Base-by-base conservation (phyloP, 2,797 vertebrate genomes). In the Sparidentex hasta region DNA sequence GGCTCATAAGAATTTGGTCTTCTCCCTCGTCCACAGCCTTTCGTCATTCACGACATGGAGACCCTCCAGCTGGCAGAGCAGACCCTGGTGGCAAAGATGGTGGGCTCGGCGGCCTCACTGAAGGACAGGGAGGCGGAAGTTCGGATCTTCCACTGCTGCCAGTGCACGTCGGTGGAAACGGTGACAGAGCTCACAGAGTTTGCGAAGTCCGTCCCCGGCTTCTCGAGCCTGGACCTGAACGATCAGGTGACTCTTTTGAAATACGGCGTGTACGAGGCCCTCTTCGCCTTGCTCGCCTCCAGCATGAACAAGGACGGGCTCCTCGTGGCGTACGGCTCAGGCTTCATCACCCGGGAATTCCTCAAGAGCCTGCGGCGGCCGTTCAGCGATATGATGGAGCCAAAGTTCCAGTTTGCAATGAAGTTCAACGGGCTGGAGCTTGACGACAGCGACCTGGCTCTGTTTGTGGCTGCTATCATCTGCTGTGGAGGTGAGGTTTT, bases 251-350 rank as follows among this genome's bases (percentile, higher is more conserved):
- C 98, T 0, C 89, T 99, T 46, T 80, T 99, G 55, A 99, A 99
- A 74, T 99, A 99, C 0, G 98, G 98, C 0, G 98, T 99, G 25
- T 95, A 99, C 6, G 98, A 99, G 92, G 97, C 98, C 65, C 96
- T 99, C 59, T 99, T 99, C 59, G 96, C 98, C 41, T 96, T 99
- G 96, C 86, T 99, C 77, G 97, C 98, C 14, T 98, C 98, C 11
- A 95, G 97, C 61, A 99, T 99, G 98, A 99, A 99, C 95, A 99
- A 99, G 75, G 98, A 99, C 0, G 98, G 98, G 25, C 96, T 99
- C 87, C 95, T 99, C 46, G 97, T 99, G 0, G 97, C 97, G 2
- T 97, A 96, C 0, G 98, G 98, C 48, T 96, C 93, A 0, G 98
- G 98, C 51, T 99, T 99, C 80, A 97, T 99, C 87, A 99, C 98